A percentile compares a stretch with the other conserved stretches of the same genome.
Evolutionary conservation across 2,888 invertebrate genomes (phyloP).

Genomic region (Hydriomena furcata): DNA sequence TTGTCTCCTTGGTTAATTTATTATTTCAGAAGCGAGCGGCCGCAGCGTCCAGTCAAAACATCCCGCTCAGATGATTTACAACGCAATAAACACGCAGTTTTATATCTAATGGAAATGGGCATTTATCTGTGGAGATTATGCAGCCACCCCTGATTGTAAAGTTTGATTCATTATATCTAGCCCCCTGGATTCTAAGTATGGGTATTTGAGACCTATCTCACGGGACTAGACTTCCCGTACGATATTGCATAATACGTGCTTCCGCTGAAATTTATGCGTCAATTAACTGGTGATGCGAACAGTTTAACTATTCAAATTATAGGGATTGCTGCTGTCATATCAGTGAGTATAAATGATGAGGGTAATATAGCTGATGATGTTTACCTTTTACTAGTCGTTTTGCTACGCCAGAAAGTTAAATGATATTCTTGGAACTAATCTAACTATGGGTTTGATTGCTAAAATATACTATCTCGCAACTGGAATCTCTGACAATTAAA

Average conservation of each 20-base stretch:
- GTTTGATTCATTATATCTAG: constrained; percentile 54
- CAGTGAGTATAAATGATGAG: constrained; percentile 21
- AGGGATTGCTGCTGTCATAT: constrained; percentile 23
- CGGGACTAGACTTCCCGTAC: constrained; percentile 5
- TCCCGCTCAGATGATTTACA: constrained; percentile 77
- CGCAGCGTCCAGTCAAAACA: constrained; percentile 73
- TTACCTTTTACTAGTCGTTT: constrained; percentile 1
- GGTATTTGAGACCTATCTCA: constrained; percentile 19
- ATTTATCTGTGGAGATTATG: constrained; percentile 72
- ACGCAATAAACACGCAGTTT: constrained; percentile 74
- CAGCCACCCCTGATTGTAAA: constrained; percentile 63
- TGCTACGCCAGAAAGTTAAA: background rate
- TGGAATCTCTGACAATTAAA: constrained; percentile 13
- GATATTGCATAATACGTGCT: constrained; percentile 41
- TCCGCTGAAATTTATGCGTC: constrained; percentile 44
- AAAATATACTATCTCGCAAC: background rate
- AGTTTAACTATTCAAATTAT: constrained; percentile 35
- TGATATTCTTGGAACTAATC: background rate
- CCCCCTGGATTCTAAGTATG: constrained; percentile 26
- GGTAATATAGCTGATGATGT: constrained; percentile 18
- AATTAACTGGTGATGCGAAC: constrained; percentile 42
- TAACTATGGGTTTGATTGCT: constrained; percentile 1
- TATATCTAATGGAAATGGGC: constrained; percentile 79
- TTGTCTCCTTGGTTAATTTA: constrained; percentile 76
- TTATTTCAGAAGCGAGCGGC: constrained; percentile 74